Evolutionary conservation across 2,888 invertebrate genomes (phyloP).

Genomic region (Orthosia incerta): DNA sequence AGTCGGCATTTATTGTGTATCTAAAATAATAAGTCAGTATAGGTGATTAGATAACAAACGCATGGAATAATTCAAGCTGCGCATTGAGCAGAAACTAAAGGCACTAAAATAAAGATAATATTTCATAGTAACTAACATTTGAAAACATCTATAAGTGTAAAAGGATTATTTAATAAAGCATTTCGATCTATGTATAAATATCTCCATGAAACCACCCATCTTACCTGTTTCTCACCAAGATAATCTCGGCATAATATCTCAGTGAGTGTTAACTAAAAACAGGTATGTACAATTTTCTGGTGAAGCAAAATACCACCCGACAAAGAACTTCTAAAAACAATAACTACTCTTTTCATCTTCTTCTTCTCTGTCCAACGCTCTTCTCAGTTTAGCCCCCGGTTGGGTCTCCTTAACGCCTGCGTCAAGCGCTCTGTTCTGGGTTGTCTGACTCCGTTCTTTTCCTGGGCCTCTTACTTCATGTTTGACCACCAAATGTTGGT

Average conservation of each 20-base stretch:
- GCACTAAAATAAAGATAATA: constrained; percentile 2
- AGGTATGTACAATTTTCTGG: neutral
- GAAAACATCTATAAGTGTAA: too few species aligned
- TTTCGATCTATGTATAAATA: neutral
- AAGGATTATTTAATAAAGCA: neutral
- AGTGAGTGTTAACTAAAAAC: neutral
- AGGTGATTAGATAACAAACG: constrained; percentile 46
- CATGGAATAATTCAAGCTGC: constrained; percentile 42
- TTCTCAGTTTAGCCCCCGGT: too few species aligned
- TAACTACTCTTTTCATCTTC: too few species aligned
- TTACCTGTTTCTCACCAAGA: neutral
- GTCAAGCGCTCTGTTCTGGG: too few species aligned
- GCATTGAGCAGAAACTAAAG: constrained; percentile 24
- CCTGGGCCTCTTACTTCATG: too few species aligned
- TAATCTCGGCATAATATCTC: neutral
- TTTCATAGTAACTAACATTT: too few species aligned
- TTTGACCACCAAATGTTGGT: too few species aligned
- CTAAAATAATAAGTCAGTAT: constrained; percentile 28
- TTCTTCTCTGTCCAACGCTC: too few species aligned
- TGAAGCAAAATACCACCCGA: neutral
- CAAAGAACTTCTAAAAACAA: neutral
- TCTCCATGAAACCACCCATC: neutral
- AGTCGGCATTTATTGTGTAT: constrained; percentile 43
- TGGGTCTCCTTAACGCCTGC: too few species aligned
- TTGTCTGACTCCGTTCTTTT: too few species aligned